These are phyloP conservation scores for Drosophila basisetae DNA, from an alignment of 2,888 invertebrate species.

Conservation along the genomic window DNA sequence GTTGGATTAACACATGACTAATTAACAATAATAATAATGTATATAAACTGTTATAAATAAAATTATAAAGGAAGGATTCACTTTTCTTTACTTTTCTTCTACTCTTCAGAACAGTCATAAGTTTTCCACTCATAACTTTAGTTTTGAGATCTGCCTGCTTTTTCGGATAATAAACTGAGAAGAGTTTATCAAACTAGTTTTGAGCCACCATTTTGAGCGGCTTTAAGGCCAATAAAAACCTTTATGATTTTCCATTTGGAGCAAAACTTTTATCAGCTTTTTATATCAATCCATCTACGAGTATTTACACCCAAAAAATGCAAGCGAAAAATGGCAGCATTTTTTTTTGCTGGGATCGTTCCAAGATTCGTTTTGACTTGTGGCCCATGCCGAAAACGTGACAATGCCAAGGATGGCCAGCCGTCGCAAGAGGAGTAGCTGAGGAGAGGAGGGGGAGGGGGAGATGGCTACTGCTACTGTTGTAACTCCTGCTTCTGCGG, in stretches of 20 bases:
- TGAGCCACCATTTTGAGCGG: background rate
- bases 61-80: background rate
- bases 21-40: background rate
- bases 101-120: background rate
- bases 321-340: conserved; percentile 40
- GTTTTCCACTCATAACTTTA: background rate
- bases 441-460: background rate
- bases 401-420: conserved; percentile 51
- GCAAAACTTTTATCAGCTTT: conserved; percentile 23
- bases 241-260: conserved; percentile 9
- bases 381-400: conserved; percentile 60
- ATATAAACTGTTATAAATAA: background rate
- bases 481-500: conserved; percentile 29
- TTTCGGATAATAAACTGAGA: background rate
- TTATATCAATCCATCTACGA: background rate
- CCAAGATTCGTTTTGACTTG: conserved; percentile 52
- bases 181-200: background rate
- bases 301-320: conserved; percentile 31
- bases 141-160: background rate
- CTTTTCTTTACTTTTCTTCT: background rate
- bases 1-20: background rate
- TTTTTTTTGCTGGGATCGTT: conserved; percentile 25
- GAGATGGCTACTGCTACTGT: background rate
- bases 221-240: conserved; percentile 18
- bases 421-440: background rate